Base-by-base conservation (phyloP, 2,888 invertebrate species). In the Microplitis manilae region DNA sequence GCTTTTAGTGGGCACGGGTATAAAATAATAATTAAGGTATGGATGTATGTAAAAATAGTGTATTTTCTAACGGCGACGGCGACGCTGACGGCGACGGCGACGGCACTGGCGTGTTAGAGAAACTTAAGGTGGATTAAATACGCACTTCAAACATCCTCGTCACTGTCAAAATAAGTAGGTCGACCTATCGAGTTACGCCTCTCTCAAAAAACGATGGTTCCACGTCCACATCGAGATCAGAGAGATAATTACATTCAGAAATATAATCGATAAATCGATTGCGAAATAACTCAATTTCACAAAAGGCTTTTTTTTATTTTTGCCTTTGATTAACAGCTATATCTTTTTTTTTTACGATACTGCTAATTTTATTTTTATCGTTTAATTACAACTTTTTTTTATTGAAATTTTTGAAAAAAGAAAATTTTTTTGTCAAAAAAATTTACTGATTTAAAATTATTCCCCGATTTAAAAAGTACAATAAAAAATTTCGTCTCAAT, bases 131-230 rank as follows among this genome's bases (percentile, higher is more conserved):
- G 40, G 60, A 71, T 77, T 50, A 50, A 70, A 74, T 77, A 77
- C 72, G 68, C 68, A 76, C 70, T 30, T 39, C 70, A 77, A 69
- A 59, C 68, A 73, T 74, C 70, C 77, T 75, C 77, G 77, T 77
- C 77, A 77, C 74, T 77, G 77, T 77, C 77, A 77, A 67, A 77
- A 74, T 69, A 77, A 77, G 74, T 74, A 65, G 74, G 74, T 74
- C 74, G 68, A 77, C 68, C 70, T 75, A 77, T 77, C 67, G 71
- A 50, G 77, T 75, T 75, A 77, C 77, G 77, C 77, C 77, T 77
- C 71, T 77, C 69, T 77, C 74, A 59, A 74, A 77, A 77, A 77
- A 8, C 13, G 71, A 77, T 67, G 70, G 61, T 71, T 74, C 67
- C 77, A 77, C 77, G 70, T 77, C 73, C 39, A 73, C 74, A 77